Evolutionary conservation across 2,888 invertebrate genomes (phyloP), one percentile per base, ranked within the genome.

Genomic region (Cantharis rufa): DNA sequence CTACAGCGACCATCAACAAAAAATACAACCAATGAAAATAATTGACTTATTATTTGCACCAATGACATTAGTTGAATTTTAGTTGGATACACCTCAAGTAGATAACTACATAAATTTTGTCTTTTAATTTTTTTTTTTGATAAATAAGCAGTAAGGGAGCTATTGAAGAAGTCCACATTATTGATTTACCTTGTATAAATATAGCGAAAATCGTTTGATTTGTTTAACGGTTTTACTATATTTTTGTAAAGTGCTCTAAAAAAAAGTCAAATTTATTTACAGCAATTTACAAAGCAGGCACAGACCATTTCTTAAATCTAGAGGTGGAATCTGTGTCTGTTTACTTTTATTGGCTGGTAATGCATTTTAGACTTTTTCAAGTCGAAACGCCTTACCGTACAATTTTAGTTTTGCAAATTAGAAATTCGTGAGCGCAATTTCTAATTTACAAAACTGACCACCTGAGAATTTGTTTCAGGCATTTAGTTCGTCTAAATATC

Each of bases 381-480:
- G 13, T 64, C 9, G 5, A 69, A 61, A 86, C 84, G 18, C 18
- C 61, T 76, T 74, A 74, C 64, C 61, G 32, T 71, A 27, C 63
- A 32, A 63, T 77, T 69, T 24, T 16, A 63, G 64, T 76, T 77
- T 79, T 79, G 80, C 79, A 80, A 82, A 77, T 70, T 78, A 78
- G 81, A 82, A 80, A 80, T 76, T 74, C 21, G 62, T 5, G 16
- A 70, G 28, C 27, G 74, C 48, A 71, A 69, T 75, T 82, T 82
- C 80, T 80, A 74, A 70, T 80, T 82, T 82, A 80, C 80, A 78
- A 81, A 79, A 77, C 82, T 84, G 84, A 84, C 88, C 89, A 90
- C 91, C 91, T 91, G 91, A 91, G 91, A 90, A 90, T 91, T 91
- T 91, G 91, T 91, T 91, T 89, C 90, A 91, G 91, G 90, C 89